Percentiles rank a stretch among this genome's conserved stretches.
Conservation (phyloP, 1,140 invertebrate genomes). For the Acromyrmex echinatior region DNA sequence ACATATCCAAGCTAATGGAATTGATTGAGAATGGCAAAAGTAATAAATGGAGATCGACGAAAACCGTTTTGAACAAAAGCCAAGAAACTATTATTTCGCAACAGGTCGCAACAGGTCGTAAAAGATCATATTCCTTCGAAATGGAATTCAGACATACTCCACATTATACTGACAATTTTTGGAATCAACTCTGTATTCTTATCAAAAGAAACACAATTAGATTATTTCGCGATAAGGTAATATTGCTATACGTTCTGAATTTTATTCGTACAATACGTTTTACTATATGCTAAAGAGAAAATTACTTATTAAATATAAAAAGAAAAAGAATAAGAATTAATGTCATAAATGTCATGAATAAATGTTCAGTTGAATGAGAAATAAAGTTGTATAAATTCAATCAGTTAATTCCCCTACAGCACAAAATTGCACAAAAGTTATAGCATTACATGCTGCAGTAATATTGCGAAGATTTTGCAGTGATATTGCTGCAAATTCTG, state of each 20-base stretch:
- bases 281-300: neutral
- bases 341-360: too few relatives aligned
- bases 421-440: too few relatives aligned
- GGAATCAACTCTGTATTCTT: constrained; percentile 88
- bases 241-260: neutral
- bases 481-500: too few relatives aligned
- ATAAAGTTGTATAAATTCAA: neutral
- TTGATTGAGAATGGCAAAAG: constrained; percentile 91
- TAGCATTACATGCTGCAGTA: too few relatives aligned
- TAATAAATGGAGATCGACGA: constrained; percentile 86
- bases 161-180: constrained; percentile 86
- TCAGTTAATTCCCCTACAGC: too few relatives aligned
- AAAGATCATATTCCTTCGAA: constrained; percentile 47
- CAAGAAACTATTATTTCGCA: constrained; percentile 11
- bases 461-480: too few relatives aligned
- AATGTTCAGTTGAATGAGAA: neutral
- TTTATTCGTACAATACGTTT: neutral
- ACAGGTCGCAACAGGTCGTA: neutral
- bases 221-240: constrained; percentile 83
- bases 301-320: neutral
- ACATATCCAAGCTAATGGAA: constrained; percentile 87
- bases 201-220: constrained; percentile 88
- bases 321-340: neutral
- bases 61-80: constrained; percentile 15
- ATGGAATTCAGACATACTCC: constrained; percentile 56